These are phyloP conservation scores for Sphaerodactylus townsendi DNA, from an alignment of 2,113 vertebrate genomes.

Conservation along the genomic window DNA sequence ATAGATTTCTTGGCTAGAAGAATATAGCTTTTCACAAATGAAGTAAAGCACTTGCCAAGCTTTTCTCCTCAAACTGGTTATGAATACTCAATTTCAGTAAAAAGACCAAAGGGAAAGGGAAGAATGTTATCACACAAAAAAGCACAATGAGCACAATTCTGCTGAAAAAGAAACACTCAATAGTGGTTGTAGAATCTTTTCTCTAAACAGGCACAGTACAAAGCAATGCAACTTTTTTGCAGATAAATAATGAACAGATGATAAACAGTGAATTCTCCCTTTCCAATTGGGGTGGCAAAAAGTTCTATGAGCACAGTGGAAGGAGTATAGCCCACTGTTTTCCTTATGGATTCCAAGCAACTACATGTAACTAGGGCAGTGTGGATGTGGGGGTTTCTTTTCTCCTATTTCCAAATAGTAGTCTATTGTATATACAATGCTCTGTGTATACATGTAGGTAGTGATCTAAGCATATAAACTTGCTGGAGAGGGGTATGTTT, in stretches of 20 bases:
- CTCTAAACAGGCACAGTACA: not conserved
- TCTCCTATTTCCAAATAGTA: not conserved
- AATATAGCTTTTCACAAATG: conserved; percentile 49
- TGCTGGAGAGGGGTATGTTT: not conserved
- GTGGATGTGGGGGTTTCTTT: not conserved
- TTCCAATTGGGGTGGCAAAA: not conserved
- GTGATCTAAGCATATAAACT: not conserved
- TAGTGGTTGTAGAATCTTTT: not conserved
- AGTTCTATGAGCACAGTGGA: not conserved
- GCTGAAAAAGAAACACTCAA: conserved; percentile 15
- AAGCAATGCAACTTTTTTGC: not conserved
- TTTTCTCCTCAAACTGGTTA: conserved; percentile 44
- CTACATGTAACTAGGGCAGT: not conserved
- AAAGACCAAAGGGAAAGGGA: conserved; percentile 19
- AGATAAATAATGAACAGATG: not conserved
- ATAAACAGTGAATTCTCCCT: not conserved
- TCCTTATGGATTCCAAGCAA: not conserved
- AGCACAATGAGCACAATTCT: not conserved
- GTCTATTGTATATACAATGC: not conserved
- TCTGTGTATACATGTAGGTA: not conserved
- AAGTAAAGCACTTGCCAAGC: conserved; percentile 39
- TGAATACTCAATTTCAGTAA: conserved; percentile 28
- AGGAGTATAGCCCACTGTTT: not conserved
- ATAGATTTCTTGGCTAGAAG: conserved; percentile 41
- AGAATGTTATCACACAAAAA: conserved; percentile 41